Evolutionary conservation across 2,888 invertebrate species (phyloP).

Genomic region (Trachelus stipa): DNA sequence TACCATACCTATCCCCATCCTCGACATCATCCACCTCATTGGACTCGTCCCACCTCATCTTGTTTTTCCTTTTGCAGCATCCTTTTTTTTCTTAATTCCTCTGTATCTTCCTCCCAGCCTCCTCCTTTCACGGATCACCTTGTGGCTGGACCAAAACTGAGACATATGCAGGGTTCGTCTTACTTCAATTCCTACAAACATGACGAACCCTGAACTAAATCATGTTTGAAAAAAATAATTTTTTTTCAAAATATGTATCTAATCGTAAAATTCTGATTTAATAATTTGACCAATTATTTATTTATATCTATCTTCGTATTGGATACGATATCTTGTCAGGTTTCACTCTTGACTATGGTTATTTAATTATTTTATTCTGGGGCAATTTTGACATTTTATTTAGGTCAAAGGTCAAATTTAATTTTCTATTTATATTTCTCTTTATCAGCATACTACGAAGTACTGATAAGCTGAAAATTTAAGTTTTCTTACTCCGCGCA

Average conservation of each 20-base stretch:
- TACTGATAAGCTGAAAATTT: background rate
- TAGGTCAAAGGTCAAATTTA: background rate
- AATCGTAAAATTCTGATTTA: no score
- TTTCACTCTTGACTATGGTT: background rate
- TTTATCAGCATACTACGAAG: background rate
- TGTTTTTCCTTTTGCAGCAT: background rate
- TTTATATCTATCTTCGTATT: background rate
- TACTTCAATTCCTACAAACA: no score
- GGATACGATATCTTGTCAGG: background rate
- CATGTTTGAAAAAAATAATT: no score
- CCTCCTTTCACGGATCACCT: background rate
- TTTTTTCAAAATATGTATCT: no score
- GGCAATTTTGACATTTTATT: background rate
- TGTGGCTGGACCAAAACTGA: background rate
- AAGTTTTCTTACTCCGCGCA: conserved; percentile 11
- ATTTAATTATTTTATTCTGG: background rate
- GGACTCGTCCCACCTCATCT: conserved; percentile 13
- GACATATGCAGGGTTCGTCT: background rate
- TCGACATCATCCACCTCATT: conserved; percentile 12
- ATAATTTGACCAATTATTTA: background rate
- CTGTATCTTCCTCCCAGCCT: background rate
- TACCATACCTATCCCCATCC: conserved; percentile 27
- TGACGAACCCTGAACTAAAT: no score
- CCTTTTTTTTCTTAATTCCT: background rate
- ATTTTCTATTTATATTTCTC: background rate